Evolutionary conservation across 2,797 vertebrate species (phyloP).

Genomic region (Odontamblyopus lacepedii): DNA sequence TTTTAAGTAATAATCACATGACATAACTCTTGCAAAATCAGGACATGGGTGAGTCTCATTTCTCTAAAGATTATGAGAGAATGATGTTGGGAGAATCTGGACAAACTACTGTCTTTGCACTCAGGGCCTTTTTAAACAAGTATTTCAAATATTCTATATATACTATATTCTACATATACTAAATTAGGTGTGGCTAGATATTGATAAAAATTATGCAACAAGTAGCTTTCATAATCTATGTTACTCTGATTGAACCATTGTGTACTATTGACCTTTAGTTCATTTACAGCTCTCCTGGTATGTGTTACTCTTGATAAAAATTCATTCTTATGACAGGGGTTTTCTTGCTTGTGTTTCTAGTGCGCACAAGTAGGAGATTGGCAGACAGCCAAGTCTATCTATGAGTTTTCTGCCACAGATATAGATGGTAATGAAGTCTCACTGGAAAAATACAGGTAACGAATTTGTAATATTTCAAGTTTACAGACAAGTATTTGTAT

Average conservation of each 20-base stretch:
- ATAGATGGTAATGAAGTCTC: constrained; percentile 88
- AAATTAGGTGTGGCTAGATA: neutral
- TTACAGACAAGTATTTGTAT: neutral
- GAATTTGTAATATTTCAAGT: neutral
- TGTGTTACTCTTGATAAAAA: neutral
- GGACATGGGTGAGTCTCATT: too few relatives aligned
- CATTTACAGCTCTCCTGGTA: neutral
- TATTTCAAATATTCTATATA: too few relatives aligned
- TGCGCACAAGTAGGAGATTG: constrained; percentile 84
- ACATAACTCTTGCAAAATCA: neutral
- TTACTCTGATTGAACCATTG: neutral
- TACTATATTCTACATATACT: neutral
- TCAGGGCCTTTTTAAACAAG: too few relatives aligned
- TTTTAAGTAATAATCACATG: neutral
- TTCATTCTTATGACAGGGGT: neutral
- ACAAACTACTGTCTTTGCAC: too few relatives aligned
- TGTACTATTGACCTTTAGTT: constrained; percentile 1
- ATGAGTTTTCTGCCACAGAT: constrained; percentile 88
- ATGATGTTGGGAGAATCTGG: too few relatives aligned
- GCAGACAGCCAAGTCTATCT: constrained; percentile 86
- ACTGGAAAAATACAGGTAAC: constrained; percentile 89
- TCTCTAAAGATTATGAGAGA: too few relatives aligned
- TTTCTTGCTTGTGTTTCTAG: constrained; percentile 56
- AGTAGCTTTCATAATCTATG: neutral
- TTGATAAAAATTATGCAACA: neutral